These are phyloP conservation scores for Eidolon dupreanum DNA, from an alignment of 2,797 vertebrate species.

Conservation along the genomic window DNA sequence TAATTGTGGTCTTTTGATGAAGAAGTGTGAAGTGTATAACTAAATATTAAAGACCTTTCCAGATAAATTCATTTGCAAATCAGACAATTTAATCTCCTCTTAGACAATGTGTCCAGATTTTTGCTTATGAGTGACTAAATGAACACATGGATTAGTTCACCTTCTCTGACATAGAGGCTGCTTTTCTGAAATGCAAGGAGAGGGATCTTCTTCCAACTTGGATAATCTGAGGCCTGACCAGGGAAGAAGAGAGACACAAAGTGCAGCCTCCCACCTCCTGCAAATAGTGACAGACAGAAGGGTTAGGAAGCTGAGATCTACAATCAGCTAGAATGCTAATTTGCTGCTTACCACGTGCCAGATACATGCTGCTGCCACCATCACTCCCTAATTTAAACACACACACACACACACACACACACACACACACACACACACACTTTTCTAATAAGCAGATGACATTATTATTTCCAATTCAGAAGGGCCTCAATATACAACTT, in stretches of 20 bases:
- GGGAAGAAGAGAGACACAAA: not conserved
- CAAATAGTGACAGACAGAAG: not conserved
- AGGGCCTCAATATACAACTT: not conserved
- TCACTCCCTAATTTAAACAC: not conserved
- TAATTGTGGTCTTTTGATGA: slow-evolving; percentile 38
- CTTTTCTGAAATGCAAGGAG: not conserved
- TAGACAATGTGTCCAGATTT: slow-evolving; percentile 12
- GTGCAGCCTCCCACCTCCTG: not conserved
- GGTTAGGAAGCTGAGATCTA: not conserved
- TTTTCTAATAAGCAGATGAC: slow-evolving; percentile 27
- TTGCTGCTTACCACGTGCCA: slow-evolving; percentile 38
- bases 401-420: no score
- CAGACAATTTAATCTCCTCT: slow-evolving; percentile 21
- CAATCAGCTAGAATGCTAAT: slow-evolving; percentile 36
- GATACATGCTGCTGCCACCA: not conserved
- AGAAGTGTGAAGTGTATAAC: not conserved
- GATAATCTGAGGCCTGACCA: no score
- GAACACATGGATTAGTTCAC: not conserved
- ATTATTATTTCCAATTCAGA: slow-evolving; percentile 47
- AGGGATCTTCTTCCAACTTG: not conserved
- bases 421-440: not conserved
- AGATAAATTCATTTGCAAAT: slow-evolving; percentile 58
- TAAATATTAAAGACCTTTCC: slow-evolving; percentile 55
- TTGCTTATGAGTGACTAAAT: slow-evolving; percentile 44
- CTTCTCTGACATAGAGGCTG: not conserved